Evolutionary conservation across 1,140 invertebrate species (phyloP).

Genomic region (Matsumurasca onukii): DNA sequence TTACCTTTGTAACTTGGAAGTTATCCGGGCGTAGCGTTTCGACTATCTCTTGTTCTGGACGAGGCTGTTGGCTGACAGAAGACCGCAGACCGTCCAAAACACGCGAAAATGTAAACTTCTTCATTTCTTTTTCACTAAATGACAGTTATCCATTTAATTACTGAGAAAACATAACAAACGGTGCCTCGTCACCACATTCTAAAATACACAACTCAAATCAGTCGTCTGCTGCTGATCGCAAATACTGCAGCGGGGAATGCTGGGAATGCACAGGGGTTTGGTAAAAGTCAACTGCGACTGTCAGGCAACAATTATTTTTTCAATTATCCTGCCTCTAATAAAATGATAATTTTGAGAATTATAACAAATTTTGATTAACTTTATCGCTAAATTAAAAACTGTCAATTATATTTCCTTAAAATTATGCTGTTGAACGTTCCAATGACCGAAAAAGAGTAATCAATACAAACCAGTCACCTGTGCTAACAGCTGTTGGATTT

Average conservation of each 20-base stretch:
- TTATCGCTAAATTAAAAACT: background rate
- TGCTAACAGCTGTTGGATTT: constrained; percentile 35
- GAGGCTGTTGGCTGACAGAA: constrained; percentile 73
- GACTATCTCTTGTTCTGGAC: constrained; percentile 76
- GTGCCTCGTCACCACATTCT: constrained; percentile 41
- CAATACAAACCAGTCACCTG: constrained; percentile 38
- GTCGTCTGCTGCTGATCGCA: constrained; percentile 36
- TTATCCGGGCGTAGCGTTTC: constrained; percentile 83
- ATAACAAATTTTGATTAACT: constrained; percentile 10
- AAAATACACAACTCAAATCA: constrained; percentile 36
- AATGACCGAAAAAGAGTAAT: constrained; percentile 23
- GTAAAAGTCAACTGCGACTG: constrained; percentile 33
- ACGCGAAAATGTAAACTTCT: constrained; percentile 93
- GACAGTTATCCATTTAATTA: constrained; percentile 44
- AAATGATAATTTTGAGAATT: background rate
- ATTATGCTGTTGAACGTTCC: background rate
- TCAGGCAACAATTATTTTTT: constrained; percentile 29
- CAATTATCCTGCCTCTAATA: background rate
- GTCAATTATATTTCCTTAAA: background rate
- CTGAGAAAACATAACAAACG: constrained; percentile 34
- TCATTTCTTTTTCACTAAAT: constrained; percentile 58
- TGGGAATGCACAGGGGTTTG: constrained; percentile 37
- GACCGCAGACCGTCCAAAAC: constrained; percentile 92
- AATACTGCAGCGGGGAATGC: constrained; percentile 42
- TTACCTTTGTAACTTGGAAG: constrained; percentile 90